Evolutionary conservation across 2,113 vertebrate species (phyloP), one percentile per base, ranked within the genome.

Genomic region (Peromyscus polionotus): DNA sequence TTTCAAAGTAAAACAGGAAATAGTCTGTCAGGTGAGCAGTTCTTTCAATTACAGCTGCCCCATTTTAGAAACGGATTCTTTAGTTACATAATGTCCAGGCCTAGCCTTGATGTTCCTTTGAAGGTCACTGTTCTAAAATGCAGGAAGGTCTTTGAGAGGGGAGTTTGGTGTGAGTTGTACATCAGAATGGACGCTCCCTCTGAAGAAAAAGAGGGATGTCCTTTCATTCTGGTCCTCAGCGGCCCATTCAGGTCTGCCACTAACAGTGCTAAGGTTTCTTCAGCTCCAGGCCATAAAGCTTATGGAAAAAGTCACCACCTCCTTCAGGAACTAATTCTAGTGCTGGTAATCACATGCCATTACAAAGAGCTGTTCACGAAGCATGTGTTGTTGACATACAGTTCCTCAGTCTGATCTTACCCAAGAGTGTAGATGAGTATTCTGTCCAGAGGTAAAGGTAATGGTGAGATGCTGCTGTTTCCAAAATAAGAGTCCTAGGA

Each of bases 21-120:
- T 90, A 36, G 1, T 72, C 33, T 93, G 7, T 76, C 54, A 88
- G 5, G n/a, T 80, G 59, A 96, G 3, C 24, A 91, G 0, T 72
- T 90, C 57, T 95, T 22, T 92, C 75, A 48, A 68, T 92, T 77
- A 61, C 19, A 96, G 24, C 22, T 80, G 51, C 84, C 48, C 68
- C 33, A 24, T 83, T 88, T 96, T 65, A 88, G 31, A 90, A 28
- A 33, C 24, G 83, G 0, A 83, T 88, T 68, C 76, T 95, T 95
- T 59, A 73, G 51, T 36, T 90, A 36, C 14, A 96, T 22, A 67
- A 48, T 86, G 7, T 59, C 92, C 36, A 73, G 3, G 48, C 63
- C 76, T 90, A 42, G 65, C n/a, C 54, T 95, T 83, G 86, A 96
- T 63, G 68, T 59, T 33, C 22, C 36, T 95, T 42, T 72, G 61